Evolutionary conservation across 2,113 vertebrate species (phyloP).

Genomic region (Loxodonta africana): DNA sequence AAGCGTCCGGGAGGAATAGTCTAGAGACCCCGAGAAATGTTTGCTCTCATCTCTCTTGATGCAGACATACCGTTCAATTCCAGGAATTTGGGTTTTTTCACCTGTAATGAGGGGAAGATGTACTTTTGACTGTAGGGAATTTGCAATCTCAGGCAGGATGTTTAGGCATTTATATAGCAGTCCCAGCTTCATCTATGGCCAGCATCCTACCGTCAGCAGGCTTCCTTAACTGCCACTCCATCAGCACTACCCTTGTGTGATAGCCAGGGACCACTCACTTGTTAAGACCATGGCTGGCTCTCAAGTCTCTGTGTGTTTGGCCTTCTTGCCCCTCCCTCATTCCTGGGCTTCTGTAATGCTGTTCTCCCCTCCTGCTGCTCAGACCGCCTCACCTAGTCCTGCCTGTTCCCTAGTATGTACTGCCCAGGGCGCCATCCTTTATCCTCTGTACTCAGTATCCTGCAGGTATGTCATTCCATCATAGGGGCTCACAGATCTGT

Average conservation of each 20-base stretch:
- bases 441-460: neutral
- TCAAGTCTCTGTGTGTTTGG: neutral
- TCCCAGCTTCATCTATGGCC: neutral
- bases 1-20: neutral
- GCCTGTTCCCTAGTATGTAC: neutral
- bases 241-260: neutral
- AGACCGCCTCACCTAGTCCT: neutral
- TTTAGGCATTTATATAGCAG: neutral
- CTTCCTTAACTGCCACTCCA: neutral
- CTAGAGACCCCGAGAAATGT: neutral
- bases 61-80: neutral
- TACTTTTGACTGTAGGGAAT: neutral
- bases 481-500: neutral
- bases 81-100: neutral
- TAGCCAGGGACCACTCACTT: neutral
- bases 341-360: neutral
- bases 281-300: neutral
- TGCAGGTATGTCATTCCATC: neutral
- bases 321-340: neutral
- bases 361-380: no score
- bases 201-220: neutral
- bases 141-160: neutral
- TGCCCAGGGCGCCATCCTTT: neutral
- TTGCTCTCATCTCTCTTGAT: neutral
- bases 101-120: neutral